Percentiles rank a stretch among this genome's conserved stretches.
Evolutionary conservation across 2,113 vertebrate genomes (phyloP).

Genomic region (Sus scrofa): DNA sequence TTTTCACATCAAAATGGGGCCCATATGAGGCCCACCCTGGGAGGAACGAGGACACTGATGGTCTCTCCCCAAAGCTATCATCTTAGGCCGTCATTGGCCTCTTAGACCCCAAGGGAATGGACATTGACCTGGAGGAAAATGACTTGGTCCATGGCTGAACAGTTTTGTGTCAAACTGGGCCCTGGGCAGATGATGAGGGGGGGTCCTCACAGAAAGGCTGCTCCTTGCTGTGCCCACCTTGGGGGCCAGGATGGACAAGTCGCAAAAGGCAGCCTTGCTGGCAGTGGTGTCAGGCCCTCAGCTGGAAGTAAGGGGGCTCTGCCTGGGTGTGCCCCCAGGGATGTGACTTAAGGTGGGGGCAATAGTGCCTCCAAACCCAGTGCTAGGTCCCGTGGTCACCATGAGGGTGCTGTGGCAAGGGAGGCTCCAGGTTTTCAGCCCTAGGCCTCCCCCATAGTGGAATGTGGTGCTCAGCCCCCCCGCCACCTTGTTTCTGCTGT

Average conservation of each 20-base stretch:
- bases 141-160: constrained; percentile 78
- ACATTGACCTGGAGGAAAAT: not conserved
- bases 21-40: not conserved
- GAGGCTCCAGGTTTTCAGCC: fast-evolving
- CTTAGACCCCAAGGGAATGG: not conserved
- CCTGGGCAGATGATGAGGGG: constrained; percentile 85
- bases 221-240: constrained; percentile 46
- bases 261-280: not conserved
- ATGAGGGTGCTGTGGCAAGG: constrained; percentile 83
- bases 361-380: constrained; percentile 87
- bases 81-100: not conserved
- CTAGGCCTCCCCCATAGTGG: constrained; percentile 85
- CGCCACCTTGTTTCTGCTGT: constrained; percentile 57
- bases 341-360: constrained; percentile 88
- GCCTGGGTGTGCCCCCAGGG: fast-evolving
- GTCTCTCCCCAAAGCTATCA: not conserved
- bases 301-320: not conserved
- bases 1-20: not conserved
- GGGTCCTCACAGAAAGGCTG: constrained; percentile 87
- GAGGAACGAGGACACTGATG: too few species aligned
- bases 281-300: not conserved
- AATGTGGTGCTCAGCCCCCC: not conserved
- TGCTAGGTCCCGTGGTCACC: constrained; percentile 71
- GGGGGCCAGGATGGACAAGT: not conserved
- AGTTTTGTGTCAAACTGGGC: constrained; percentile 82